phyloP scores from a whole-genome alignment of 2,113 vertebrate species.

The Chlorocebus sabaeus region DNA sequence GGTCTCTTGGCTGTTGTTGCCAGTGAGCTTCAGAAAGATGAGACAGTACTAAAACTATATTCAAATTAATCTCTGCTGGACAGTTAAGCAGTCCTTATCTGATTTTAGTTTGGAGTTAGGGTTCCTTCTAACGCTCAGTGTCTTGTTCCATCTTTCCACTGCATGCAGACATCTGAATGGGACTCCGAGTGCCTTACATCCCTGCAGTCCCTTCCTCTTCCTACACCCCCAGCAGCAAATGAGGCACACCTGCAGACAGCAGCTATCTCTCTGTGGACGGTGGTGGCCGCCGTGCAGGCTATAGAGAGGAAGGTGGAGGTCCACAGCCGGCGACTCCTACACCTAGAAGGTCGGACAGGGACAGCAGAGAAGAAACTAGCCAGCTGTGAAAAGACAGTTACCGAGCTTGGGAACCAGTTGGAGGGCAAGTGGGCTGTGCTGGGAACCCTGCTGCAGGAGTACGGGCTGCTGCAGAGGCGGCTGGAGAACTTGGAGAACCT shows the following conservation, averaged over 20 bases:
- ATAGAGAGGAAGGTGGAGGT: conserved; percentile 85
- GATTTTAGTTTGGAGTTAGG: neutral
- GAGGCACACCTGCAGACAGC: conserved; percentile 83
- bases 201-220: conserved; percentile 79
- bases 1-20: neutral
- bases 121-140: neutral
- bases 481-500: conserved; percentile 87
- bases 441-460: conserved; percentile 85
- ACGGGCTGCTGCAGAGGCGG: conserved; percentile 82
- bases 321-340: conserved; percentile 83
- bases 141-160: neutral
- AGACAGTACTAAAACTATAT: neutral
- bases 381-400: conserved; percentile 83
- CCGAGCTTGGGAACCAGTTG: conserved; percentile 83
- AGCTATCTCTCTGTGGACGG: conserved; percentile 86
- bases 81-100: neutral
- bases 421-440: conserved; percentile 85
- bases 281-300: conserved; percentile 85
- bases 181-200: conserved; percentile 83
- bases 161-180: conserved; percentile 84
- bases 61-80: neutral
- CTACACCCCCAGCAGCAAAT: conserved; percentile 76
- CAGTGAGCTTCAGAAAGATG: neutral
- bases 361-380: conserved; percentile 84
- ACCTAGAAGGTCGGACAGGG: conserved; percentile 82